Evolutionary conservation across 2,113 vertebrate genomes (phyloP).

Genomic region (Cyanocitta stelleri): DNA sequence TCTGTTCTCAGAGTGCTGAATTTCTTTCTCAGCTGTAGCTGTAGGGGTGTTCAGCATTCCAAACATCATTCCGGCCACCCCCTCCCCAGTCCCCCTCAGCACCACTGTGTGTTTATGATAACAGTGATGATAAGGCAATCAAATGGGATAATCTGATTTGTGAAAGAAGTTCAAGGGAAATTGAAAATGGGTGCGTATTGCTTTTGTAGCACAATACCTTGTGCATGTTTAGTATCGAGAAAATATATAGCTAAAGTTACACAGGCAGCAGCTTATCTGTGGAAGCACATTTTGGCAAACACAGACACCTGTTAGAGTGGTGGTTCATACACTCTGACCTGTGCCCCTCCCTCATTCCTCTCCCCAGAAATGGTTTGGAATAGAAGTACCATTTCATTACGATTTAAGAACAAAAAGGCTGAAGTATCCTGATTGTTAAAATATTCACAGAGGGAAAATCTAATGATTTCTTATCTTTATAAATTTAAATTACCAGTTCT

Average conservation of each 20-base stretch:
- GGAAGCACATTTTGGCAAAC: background rate
- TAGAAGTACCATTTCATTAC: background rate
- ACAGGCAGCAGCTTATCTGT: background rate
- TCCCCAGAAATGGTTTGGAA: background rate
- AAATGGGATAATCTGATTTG: background rate
- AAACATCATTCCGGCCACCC: background rate
- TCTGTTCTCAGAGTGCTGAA: constrained; percentile 67
- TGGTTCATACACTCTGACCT: background rate
- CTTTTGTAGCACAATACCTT: background rate
- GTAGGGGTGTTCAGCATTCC: constrained; percentile 47
- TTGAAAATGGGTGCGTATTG: background rate
- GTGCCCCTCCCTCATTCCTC: too few relatives aligned
- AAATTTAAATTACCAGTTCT: background rate
- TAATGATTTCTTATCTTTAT: background rate
- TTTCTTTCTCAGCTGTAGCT: constrained; percentile 69
- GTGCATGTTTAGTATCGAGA: background rate
- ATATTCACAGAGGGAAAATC: background rate
- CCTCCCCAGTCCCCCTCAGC: background rate
- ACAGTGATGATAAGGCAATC: constrained; percentile 31
- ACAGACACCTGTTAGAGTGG: constrained; percentile 26
- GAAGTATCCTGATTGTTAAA: background rate
- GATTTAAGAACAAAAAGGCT: background rate
- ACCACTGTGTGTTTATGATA: background rate
- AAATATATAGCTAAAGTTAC: background rate
- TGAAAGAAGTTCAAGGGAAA: background rate